Evolutionary conservation across 2,113 vertebrate genomes (phyloP), one percentile per base, ranked within the genome.

Genomic region (Hepsetus odoe): DNA sequence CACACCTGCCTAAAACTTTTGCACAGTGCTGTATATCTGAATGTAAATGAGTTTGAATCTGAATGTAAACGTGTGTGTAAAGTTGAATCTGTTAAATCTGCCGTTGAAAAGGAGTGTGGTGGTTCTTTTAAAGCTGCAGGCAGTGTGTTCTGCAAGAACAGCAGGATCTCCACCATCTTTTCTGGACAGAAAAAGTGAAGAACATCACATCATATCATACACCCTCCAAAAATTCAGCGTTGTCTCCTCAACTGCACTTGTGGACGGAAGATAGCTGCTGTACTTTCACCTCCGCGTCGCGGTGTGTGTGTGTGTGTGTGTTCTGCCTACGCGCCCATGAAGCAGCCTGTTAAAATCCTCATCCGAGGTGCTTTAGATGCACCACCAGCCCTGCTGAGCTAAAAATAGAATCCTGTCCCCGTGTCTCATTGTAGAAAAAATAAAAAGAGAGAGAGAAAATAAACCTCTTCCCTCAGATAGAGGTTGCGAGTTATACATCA

Each of bases 331-430:
- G 11, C 49, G 64, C 35, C 18, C 5, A 14, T 46, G 66, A 53
- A 70, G 28, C 26, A 46, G 72, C 56, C 46, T 71, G 66, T 53
- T 58, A 46, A 70, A 49, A 51, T 33, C 16, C 68, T 53, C 20
- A 35, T 53, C 68, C 30, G 18, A 10, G 72, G 44, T 72, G 46
- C 51, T 82, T 79, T 64, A 38, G 49, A 79, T 80, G 77, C 73
- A 32, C 59, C 74, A 75, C 77, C 59, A 75, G 55, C 77, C 42
- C 73, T 8, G 51, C 65, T 51, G 26, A 22, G 77, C 68, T 83
- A 83, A 76, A 83, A 80, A 83, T 83, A 83, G 82, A 72, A 58
- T 7, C 76, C 49, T 35, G 40, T 72, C 66, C 53, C 40, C 59
- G 20, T 58, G 28, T 79, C 66, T 76, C 74, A 68, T 55, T 35